These are phyloP conservation scores for Temnothorax unifasciatus DNA, from an alignment of 2,888 invertebrate species.

Conservation along the genomic window DNA sequence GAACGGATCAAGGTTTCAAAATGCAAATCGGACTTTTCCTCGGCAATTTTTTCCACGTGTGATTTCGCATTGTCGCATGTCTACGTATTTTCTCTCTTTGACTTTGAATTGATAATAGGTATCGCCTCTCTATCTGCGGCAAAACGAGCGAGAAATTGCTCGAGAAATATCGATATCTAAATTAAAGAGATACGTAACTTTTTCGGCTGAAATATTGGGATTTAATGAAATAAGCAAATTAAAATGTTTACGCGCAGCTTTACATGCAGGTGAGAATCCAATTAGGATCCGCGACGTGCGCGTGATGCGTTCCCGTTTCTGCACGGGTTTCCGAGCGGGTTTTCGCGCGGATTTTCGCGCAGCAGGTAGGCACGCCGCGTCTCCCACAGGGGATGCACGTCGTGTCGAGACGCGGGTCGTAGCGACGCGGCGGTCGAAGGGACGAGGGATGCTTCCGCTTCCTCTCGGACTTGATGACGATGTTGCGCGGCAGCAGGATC, in stretches of 20 bases:
- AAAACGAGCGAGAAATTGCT: not conserved
- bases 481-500: conserved; percentile 78
- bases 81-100: too few species aligned
- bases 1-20: not conserved
- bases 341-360: not conserved
- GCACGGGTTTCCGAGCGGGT: not conserved
- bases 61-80: not conserved
- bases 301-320: not conserved
- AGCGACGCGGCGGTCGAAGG: conserved; percentile 59
- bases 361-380: conserved; percentile 46
- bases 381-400: not conserved
- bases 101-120: not conserved
- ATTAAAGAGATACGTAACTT: not conserved
- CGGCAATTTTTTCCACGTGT: not conserved
- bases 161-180: not conserved
- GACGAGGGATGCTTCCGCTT: conserved; percentile 76
- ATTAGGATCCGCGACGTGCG: not conserved
- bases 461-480: conserved; percentile 73
- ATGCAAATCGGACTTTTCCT: conserved; percentile 1
- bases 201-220: too few species aligned
- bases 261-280: conserved; percentile 10
- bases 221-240: not conserved
- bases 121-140: not conserved
- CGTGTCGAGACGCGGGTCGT: not conserved
- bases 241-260: not conserved